Evolutionary conservation across 2,888 invertebrate species (phyloP).

Genomic region (Campopleginae sp.): DNA sequence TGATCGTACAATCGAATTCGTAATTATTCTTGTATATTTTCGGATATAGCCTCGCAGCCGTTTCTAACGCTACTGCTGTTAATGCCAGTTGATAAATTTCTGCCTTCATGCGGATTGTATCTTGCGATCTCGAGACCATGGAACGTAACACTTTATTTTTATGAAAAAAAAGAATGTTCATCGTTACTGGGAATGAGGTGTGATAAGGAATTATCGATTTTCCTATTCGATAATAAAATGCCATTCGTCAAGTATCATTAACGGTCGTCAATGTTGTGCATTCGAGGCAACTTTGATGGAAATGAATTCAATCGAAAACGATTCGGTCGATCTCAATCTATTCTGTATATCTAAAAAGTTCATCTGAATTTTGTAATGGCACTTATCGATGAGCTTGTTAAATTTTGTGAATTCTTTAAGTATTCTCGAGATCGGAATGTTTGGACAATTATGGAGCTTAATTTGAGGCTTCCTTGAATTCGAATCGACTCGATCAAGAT

Average conservation of each 20-base stretch:
- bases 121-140: not conserved
- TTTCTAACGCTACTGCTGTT: not conserved
- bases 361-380: not conserved
- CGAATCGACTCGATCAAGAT: not conserved
- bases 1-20: not conserved
- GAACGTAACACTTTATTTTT: not conserved
- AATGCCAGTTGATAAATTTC: not conserved
- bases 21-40: conserved; percentile 16
- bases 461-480: not conserved
- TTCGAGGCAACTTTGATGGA: not conserved
- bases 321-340: not conserved
- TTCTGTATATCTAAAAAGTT: not conserved
- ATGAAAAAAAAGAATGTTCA: not conserved
- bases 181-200: not conserved
- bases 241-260: not conserved
- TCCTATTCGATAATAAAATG: not conserved
- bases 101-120: not conserved
- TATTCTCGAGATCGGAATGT: not conserved
- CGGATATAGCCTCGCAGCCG: not conserved
- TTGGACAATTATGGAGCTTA: not conserved
- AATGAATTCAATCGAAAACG: not conserved
- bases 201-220: conserved; percentile 17
- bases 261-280: not conserved
- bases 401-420: not conserved
- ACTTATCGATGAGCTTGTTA: not conserved